Base-by-base conservation (phyloP, 1,140 invertebrate genomes). In the Colletes gigas region DNA sequence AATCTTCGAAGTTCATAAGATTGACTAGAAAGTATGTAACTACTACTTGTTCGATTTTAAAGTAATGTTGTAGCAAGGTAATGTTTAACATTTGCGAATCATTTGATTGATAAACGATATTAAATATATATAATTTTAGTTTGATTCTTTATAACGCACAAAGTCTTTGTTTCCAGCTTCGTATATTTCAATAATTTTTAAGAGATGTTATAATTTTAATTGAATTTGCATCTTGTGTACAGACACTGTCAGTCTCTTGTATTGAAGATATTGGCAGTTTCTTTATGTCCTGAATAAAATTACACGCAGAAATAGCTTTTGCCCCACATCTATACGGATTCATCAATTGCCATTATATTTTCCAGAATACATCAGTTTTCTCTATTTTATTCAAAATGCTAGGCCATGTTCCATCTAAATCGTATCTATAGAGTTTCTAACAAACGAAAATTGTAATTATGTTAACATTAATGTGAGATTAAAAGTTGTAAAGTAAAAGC, bases 181-280 rank as follows among this genome's bases (percentile, higher is more conserved):
- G 39, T 72, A 47, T 44, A 60, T 54, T 21, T 39, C 78, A 67
- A 63, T 39, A 78, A 81, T 66, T 50, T 21, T n/a, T 21, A 71
- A 62, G n/a, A 62, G 14, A 47, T 71, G 0, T 41, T 47, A 50
- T 44, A 47, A 79, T 60, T 73, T 73, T 41, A 68, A 71, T 69
- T 39, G 47, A 76, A 69, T 78, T 30, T 62, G 68, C 75, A 54
- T 55, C 57, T 67, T 72, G 62, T 67, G 44, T 67, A 83, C 81
- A 82, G 70, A 70, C 79, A 86, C 82, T 79, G 86, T 88, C 88
- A 88, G 88, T 88, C 88, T 88, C 87, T 87, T 70, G 39, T 83
- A 55, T 84, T 84, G 76, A 83, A 82, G 87, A 79, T 84, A 88
- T 83, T 81, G 88, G 88, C 88, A 88, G 84, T 86, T 86, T 88